Evolutionary conservation across 2,888 invertebrate genomes (phyloP).

Genomic region (Rhingia campestris): DNA sequence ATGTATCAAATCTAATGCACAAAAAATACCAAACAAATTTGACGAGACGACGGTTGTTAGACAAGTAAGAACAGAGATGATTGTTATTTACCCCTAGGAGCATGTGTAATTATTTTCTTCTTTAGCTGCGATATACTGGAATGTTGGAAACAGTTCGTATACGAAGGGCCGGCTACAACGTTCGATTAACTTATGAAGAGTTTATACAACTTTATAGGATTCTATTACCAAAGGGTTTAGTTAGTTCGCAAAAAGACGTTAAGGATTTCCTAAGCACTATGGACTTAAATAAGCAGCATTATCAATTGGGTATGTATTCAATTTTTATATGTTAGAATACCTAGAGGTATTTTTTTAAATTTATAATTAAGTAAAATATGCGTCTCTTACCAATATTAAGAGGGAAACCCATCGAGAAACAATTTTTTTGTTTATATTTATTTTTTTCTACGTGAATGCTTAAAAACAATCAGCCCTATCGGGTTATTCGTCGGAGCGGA

Average conservation of each 20-base stretch:
- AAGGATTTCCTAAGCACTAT: conserved; percentile 91
- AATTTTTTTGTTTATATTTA: no score
- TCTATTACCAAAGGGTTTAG: conserved; percentile 92
- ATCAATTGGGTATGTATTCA: conserved; percentile 88
- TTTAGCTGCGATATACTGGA: conserved; percentile 94
- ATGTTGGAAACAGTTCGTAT: conserved; percentile 98
- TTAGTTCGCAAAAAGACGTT: conserved; percentile 94
- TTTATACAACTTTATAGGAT: conserved; percentile 96
- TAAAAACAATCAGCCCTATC: no score
- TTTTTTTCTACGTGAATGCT: no score
- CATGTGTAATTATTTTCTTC: not conserved
- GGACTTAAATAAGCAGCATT: conserved; percentile 93
- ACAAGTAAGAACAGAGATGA: conserved; percentile 78
- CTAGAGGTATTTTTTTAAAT: no score
- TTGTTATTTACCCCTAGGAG: not conserved
- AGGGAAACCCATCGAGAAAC: no score
- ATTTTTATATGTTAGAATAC: not conserved
- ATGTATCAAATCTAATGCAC: conserved; percentile 97
- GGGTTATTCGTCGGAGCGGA: no score
- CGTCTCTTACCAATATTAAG: no score
- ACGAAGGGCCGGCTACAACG: conserved; percentile 97
- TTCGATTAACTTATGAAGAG: conserved; percentile 95
- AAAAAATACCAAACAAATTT: conserved; percentile 95
- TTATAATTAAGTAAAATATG: no score
- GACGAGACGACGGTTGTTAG: conserved; percentile 96